Percentiles rank a stretch among this genome's conserved stretches.
Evolutionary conservation across 2,888 invertebrate genomes (phyloP).

Genomic region (Rotaria socialis): DNA sequence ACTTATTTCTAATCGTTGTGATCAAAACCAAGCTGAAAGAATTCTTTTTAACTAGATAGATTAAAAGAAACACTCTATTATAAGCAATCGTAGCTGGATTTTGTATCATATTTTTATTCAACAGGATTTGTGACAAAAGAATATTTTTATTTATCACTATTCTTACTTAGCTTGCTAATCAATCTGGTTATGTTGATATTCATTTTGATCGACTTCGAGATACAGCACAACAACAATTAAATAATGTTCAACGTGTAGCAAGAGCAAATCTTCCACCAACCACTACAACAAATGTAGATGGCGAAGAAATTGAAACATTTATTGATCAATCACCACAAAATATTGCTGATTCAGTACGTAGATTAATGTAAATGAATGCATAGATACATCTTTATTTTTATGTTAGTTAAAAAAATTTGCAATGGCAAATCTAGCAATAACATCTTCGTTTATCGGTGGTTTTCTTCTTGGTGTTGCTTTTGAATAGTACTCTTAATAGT

Average conservation of each 20-base stretch:
- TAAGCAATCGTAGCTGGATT: no score
- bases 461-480: constrained; percentile 32
- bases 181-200: constrained; percentile 34
- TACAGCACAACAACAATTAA: neutral
- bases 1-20: no score
- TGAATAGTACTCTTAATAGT: neutral
- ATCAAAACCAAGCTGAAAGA: no score
- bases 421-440: neutral
- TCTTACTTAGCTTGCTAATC: neutral
- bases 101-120: no score
- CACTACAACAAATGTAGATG: neutral
- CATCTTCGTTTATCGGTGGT: constrained; percentile 19
- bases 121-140: no score
- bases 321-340: neutral
- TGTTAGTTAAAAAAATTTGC: neutral
- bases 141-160: neutral
- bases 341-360: neutral
- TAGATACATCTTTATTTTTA: neutral
- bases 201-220: constrained; percentile 30
- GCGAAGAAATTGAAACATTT: constrained; percentile 30
- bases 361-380: neutral
- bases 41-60: no score
- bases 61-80: no score
- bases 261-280: neutral
- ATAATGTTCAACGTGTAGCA: neutral